Conservation (phyloP, 2,888 invertebrate species). For the Drosophila quinaria region DNA sequence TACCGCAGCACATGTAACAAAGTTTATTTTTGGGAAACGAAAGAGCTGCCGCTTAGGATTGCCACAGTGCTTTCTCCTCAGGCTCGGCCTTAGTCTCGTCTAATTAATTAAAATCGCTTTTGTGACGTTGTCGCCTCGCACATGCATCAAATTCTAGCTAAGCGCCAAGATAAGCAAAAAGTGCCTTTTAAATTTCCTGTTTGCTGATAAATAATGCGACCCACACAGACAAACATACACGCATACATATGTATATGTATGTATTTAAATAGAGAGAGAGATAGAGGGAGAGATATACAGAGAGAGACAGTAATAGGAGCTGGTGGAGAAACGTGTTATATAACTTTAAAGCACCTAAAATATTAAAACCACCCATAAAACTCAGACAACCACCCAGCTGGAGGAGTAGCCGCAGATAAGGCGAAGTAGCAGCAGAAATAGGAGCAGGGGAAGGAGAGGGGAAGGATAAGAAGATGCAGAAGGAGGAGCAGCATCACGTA, state of each 20-base stretch:
- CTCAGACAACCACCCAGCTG: conserved; percentile 51
- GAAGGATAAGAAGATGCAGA: neutral
- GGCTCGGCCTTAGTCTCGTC: conserved; percentile 33
- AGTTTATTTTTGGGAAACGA: conserved; percentile 57
- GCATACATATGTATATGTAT: conserved; percentile 4
- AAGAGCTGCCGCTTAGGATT: conserved; percentile 16
- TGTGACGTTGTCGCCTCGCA: conserved; percentile 62
- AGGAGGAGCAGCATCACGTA: conserved; percentile 46
- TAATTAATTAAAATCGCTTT: conserved; percentile 78
- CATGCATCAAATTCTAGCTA: conserved; percentile 66
- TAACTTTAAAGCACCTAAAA: conserved; percentile 79
- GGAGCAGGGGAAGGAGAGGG: neutral
- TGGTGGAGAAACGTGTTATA: conserved; percentile 56
- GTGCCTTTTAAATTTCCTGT: conserved; percentile 74
- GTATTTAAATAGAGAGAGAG: neutral
- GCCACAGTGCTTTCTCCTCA: conserved; percentile 6
- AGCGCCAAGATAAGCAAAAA: conserved; percentile 78
- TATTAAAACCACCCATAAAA: conserved; percentile 74
- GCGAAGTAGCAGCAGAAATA: conserved; percentile 48
- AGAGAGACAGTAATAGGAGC: conserved; percentile 26
- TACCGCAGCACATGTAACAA: conserved; percentile 54
- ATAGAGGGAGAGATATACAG: conserved; percentile 14
- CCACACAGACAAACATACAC: conserved; percentile 29
- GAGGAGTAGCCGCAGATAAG: conserved; percentile 72
- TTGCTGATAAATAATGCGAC: conserved; percentile 78